A percentile compares a stretch with the other conserved stretches of the same genome.
phyloP scores from a whole-genome alignment of 1,140 invertebrate genomes.

The Bombus affinis region DNA sequence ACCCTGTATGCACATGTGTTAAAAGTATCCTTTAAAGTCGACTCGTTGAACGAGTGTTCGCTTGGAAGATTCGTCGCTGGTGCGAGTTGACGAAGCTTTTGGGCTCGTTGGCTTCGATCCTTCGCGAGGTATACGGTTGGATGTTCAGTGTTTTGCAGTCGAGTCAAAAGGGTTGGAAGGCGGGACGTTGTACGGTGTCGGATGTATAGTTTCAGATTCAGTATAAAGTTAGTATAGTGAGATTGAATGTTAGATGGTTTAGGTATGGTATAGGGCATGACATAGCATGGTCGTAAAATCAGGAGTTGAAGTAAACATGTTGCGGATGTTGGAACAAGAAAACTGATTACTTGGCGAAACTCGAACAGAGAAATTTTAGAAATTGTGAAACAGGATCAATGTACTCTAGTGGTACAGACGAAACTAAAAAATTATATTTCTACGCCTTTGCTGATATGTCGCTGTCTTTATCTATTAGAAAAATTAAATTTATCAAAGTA shows the following conservation, averaged over 20 bases:
- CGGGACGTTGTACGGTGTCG: neutral
- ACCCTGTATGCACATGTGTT: neutral
- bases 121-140: no score
- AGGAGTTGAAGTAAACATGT: neutral
- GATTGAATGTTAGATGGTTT: neutral
- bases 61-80: conserved; percentile 18
- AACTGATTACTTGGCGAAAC: neutral
- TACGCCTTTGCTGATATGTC: no score
- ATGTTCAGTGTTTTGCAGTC: conserved; percentile 3
- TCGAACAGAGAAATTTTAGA: neutral
- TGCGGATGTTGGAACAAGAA: neutral
- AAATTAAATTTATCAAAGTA: no score
- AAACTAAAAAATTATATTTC: no score
- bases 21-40: neutral
- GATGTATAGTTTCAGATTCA: neutral
- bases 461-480: no score
- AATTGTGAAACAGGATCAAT: neutral
- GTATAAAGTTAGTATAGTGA: neutral
- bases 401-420: neutral
- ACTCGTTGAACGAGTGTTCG: neutral
- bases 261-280: neutral
- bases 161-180: neutral
- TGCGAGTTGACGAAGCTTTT: neutral
- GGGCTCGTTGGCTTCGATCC: neutral
- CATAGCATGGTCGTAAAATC: neutral